Percentiles rank a stretch among this genome's conserved stretches.
phyloP scores from a whole-genome alignment of 2,888 invertebrate species.

The Ecliptopera silaceata region DNA sequence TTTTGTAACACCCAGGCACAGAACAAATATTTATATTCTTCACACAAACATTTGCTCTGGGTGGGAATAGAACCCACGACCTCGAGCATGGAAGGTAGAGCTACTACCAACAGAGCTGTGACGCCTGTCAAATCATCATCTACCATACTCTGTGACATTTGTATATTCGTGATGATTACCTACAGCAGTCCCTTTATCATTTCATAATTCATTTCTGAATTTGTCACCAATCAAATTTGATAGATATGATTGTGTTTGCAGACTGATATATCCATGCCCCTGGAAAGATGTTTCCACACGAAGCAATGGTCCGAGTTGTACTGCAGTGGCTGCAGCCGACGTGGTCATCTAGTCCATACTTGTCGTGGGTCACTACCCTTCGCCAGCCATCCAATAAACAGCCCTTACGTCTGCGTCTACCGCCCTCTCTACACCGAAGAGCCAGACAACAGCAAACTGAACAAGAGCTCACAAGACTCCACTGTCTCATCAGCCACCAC shows the following conservation, averaged over 20 bases:
- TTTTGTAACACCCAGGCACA: too few relatives aligned
- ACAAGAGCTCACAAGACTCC: constrained; percentile 40
- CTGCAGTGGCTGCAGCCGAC: constrained; percentile 83
- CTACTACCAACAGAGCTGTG: too few relatives aligned
- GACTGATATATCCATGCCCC: constrained; percentile 68
- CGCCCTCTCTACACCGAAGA: constrained; percentile 46
- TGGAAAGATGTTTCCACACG: constrained; percentile 58
- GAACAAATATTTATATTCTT: too few relatives aligned
- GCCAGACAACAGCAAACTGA: constrained; percentile 12
- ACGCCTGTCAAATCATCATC: too few relatives aligned
- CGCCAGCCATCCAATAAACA: constrained; percentile 66
- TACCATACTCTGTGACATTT: too few relatives aligned
- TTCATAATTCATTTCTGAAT: too few relatives aligned
- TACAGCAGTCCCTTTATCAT: too few relatives aligned
- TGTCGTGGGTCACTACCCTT: constrained; percentile 68
- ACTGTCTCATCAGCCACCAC: constrained; percentile 28
- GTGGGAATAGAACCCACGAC: too few relatives aligned
- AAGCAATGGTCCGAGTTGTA: constrained; percentile 62
- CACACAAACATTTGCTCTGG: too few relatives aligned
- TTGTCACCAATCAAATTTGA: background rate
- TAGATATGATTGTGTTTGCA: constrained; percentile 43
- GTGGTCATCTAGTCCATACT: constrained; percentile 77
- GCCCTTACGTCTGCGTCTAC: constrained; percentile 66
- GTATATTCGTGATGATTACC: too few relatives aligned
- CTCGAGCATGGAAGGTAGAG: too few relatives aligned